These are phyloP conservation scores for Pollenia amentaria DNA, from an alignment of 2,888 invertebrate species.

Conservation along the genomic window DNA sequence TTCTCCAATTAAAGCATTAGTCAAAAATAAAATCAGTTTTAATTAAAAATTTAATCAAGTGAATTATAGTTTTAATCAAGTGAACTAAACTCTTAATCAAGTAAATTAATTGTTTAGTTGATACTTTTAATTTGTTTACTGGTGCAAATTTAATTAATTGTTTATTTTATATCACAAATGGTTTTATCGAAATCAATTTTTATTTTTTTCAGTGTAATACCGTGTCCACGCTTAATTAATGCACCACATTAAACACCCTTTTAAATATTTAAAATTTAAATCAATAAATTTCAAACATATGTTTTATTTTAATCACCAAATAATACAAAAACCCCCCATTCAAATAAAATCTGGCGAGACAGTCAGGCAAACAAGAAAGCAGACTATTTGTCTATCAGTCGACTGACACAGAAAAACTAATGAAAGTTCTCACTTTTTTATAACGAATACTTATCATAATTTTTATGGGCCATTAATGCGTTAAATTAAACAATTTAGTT, in stretches of 20 bases:
- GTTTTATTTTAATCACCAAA: not conserved
- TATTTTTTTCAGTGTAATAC: too few relatives aligned
- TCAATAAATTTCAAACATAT: slow-evolving; percentile 4
- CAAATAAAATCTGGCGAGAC: not conserved
- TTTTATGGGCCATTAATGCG: slow-evolving; percentile 69
- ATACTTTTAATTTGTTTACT: too few relatives aligned
- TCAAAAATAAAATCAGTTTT: too few relatives aligned
- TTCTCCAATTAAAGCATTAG: too few relatives aligned
- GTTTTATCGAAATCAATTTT: too few relatives aligned
- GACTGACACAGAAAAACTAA: not conserved
- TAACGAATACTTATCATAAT: slow-evolving; percentile 62
- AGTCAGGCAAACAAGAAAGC: not conserved
- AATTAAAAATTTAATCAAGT: too few relatives aligned
- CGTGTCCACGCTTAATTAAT: too few relatives aligned
- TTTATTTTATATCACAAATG: too few relatives aligned
- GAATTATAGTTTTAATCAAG: too few relatives aligned
- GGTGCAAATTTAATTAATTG: too few relatives aligned
- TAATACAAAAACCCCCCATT: not conserved
- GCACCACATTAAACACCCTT: not conserved
- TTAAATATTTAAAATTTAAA: not conserved
- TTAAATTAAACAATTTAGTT: slow-evolving; percentile 64
- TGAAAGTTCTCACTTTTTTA: slow-evolving; percentile 24
- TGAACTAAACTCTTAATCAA: too few relatives aligned
- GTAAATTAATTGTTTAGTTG: too few relatives aligned
- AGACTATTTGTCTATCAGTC: slow-evolving; percentile 1